phyloP scores from a whole-genome alignment of 2,113 vertebrate species.

The Halichoerus grypus region DNA sequence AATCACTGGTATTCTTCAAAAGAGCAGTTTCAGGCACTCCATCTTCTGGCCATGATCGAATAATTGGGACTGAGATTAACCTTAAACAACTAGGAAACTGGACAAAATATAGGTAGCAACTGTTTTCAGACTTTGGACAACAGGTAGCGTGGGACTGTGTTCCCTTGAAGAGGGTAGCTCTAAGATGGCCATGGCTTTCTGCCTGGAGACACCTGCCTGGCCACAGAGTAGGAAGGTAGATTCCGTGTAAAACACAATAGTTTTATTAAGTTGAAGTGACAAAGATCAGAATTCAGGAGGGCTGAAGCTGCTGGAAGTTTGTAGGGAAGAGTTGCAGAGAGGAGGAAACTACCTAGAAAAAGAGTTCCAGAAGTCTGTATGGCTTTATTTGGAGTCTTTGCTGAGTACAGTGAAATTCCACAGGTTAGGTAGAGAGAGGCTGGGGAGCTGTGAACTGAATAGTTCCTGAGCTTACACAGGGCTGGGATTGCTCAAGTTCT shows the following conservation, averaged over 20 bases:
- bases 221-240: neutral
- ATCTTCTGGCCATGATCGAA: neutral
- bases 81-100: slow-evolving; percentile 11
- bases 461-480: neutral
- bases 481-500: neutral
- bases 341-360: neutral
- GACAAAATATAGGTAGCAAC: neutral
- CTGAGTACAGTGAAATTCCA: neutral
- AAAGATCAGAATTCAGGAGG: neutral
- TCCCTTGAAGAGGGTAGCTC: neutral
- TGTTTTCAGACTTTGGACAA: neutral
- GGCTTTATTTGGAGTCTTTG: neutral
- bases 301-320: neutral
- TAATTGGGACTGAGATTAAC: neutral
- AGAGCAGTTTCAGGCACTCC: neutral
- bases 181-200: neutral
- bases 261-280: neutral
- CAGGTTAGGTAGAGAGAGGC: neutral
- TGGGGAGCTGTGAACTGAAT: neutral
- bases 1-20: slow-evolving; percentile 10
- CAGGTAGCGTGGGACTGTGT: neutral
- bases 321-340: neutral
- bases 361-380: neutral
- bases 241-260: neutral
- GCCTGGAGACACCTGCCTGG: neutral